Evolutionary conservation across 2,797 vertebrate genomes (phyloP), one percentile per base, ranked within the genome.

Genomic region (Sebastolobus alascanus): DNA sequence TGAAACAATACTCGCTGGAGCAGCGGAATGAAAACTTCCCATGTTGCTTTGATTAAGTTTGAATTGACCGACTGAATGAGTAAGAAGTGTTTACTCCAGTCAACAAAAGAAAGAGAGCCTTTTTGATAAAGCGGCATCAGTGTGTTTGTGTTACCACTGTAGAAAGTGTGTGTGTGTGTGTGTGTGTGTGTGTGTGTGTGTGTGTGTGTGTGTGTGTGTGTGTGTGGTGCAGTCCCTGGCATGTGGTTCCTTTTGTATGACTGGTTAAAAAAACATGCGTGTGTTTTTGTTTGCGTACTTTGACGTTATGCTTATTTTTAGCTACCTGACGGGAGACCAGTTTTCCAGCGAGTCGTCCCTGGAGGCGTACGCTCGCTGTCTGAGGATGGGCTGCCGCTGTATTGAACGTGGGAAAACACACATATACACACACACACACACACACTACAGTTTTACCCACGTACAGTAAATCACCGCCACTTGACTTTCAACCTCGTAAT

Each of bases 331-430:
- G 0, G 99, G 99, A 89, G 99, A 99, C 93, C 99, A 99, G 95
- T 98, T 99, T 94, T 99, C 98, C 82, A 99, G 99, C 0, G 99
- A 99, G 91, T 99, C 99, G n/a, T 99, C 98, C 6, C 94, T 99
- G 93, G 99, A 99, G 96, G 99, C 99, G 0, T 99, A 99, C 0
- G 97, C 98, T 12, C 98, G 99, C 88, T 99, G 98, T 92, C 93
- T 99, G 86, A 96, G 98, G 86, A 98, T 99, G 98, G 99, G 99
- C 75, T 99, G 99, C 86, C 98, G 99, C 91, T 99, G 99, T 79
- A 99, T 99, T 14, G 99, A 99, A 72, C 80, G 99, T 99, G 89
- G 94, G 98, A 97, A 75, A 75, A 83, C 64, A 46, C 67, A 60
- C 54, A 58, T 22, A 65, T 40, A 14, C 25, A 83, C 64, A 46